Base-by-base conservation (phyloP, 2,797 vertebrate genomes). In the Acanthurus leucopareius region DNA sequence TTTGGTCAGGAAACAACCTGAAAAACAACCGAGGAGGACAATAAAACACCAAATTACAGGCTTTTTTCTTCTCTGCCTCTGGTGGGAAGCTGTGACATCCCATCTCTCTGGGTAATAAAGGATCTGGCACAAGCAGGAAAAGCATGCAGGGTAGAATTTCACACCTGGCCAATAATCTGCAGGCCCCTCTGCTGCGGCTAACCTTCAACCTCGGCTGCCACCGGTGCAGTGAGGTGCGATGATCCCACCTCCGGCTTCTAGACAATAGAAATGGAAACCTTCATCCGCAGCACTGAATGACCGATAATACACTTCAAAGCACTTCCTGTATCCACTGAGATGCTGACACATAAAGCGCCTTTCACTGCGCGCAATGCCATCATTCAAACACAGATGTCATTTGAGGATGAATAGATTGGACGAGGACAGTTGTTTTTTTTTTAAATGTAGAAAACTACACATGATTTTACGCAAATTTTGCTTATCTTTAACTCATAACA, bases 281-380 rank as follows among this genome's bases (percentile, higher is more conserved):
- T 94, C 87, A 83, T 80, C 85, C 84, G 90, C 88, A 80, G 90
- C 92, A 81, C 87, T 88, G 83, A 93, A 93, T 91, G 91, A 92
- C 92, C 91, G 92, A 93, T 92, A 94, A 95, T 92, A 94, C 80
- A 95, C 94, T 95, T 95, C 94, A 96, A 95, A 95, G 93, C 90
- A 74, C 91, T 94, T 93, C 94, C 92, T 80, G 78, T 82, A 91
- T 84, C 91, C 92, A 85, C 89, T 69, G 91, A 89, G 91, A 91
- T 79, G 88, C 88, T 93, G 93, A 90, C 87, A 92, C 77, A 84
- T 83, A 88, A 92, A 91, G 87, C 84, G 81, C 83, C 88, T 93
- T 91, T 88, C 75, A 77, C 75, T 73, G 87, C 69, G 66, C 67
- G 76, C 78, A 88, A 17, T 85, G 75, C 80, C 79, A 48, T 54